Conservation (phyloP, 1,140 invertebrate species). For the Dendrolimus punctatus region DNA sequence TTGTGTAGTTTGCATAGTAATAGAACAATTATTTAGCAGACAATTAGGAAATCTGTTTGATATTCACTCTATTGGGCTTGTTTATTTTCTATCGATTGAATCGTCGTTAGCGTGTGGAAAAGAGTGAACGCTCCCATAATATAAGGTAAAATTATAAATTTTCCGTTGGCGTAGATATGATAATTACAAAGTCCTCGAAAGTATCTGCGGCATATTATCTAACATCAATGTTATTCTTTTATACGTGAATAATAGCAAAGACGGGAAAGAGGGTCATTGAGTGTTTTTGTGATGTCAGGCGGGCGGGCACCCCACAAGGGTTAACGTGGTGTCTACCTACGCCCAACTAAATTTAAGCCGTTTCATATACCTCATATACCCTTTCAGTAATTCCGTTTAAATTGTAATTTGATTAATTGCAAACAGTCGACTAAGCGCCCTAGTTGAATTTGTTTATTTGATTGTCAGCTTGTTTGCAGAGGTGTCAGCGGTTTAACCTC, state of each 20-base stretch:
- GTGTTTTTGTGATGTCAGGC: conserved; percentile 34
- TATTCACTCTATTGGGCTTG: background rate
- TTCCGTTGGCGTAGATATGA: conserved; percentile 10
- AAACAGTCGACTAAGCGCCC: conserved; percentile 4
- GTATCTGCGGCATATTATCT: conserved; percentile 32
- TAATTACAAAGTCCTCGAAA: conserved; percentile 39
- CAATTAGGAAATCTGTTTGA: conserved; percentile 1
- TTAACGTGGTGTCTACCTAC: conserved; percentile 37
- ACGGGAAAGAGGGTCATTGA: conserved; percentile 32
- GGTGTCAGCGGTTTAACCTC: too few species aligned
- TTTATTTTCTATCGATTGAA: too few species aligned
- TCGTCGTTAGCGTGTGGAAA: too few species aligned
- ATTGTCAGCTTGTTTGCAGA: background rate
- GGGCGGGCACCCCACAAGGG: conserved; percentile 31
- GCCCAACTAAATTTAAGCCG: conserved; percentile 24
- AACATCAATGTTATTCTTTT: conserved; percentile 51
- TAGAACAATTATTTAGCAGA: conserved; percentile 2
- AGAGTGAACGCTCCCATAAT: too few species aligned
- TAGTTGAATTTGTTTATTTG: background rate
- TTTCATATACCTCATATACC: conserved; percentile 17
- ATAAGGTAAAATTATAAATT: too few species aligned
- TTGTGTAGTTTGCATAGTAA: conserved; percentile 3
- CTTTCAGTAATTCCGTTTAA: conserved; percentile 27
- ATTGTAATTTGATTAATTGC: conserved; percentile 24
- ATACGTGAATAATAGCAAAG: conserved; percentile 36